Percentiles rank a stretch among this genome's conserved stretches.
phyloP scores from a whole-genome alignment of 2,797 vertebrate species.

The Jordanella pulchra region DNA sequence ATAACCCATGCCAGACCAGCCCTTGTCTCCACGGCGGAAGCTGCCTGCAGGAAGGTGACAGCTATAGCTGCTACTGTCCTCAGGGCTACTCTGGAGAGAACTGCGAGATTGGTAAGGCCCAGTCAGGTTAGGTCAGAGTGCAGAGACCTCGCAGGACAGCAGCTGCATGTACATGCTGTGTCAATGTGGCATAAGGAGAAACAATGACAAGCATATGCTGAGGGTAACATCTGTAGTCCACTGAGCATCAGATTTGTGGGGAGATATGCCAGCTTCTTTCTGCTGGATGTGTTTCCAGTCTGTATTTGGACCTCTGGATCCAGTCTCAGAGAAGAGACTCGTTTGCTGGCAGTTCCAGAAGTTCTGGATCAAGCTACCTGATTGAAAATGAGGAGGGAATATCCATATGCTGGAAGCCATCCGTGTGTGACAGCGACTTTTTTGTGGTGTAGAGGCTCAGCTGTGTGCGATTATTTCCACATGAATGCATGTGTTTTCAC shows the following conservation, averaged over 20 bases:
- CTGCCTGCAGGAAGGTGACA: slow-evolving; percentile 84
- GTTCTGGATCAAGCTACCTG: slow-evolving; percentile 32
- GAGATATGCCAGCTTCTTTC: slow-evolving; percentile 10
- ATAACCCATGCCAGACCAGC: slow-evolving; percentile 88
- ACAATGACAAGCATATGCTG: slow-evolving; percentile 35
- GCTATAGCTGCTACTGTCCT: slow-evolving; percentile 90
- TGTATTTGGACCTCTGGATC: slow-evolving; percentile 20
- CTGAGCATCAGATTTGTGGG: slow-evolving; percentile 8
- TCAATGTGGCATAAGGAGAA: slow-evolving; percentile 24
- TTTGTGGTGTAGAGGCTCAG: slow-evolving; percentile 27
- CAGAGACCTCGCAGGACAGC: slow-evolving; percentile 48
- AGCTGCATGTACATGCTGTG: slow-evolving; percentile 31
- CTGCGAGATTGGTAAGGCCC: slow-evolving; percentile 93
- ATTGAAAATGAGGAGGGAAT: slow-evolving; percentile 48
- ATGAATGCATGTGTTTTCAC: slow-evolving; percentile 30
- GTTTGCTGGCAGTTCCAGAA: slow-evolving; percentile 34
- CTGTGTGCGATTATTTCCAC: slow-evolving; percentile 14
- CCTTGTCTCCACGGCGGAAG: slow-evolving; percentile 94
- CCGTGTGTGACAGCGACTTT: slow-evolving; percentile 50
- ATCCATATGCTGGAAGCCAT: slow-evolving; percentile 50
- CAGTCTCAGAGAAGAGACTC: slow-evolving; percentile 16
- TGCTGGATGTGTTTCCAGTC: slow-evolving; percentile 6
- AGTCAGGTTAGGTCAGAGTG: slow-evolving; percentile 21
- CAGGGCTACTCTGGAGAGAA: slow-evolving; percentile 93
- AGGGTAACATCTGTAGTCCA: slow-evolving; percentile 28